A percentile compares a stretch with the other conserved stretches of the same genome.
phyloP scores from a whole-genome alignment of 1,140 invertebrate genomes.

The Drusus annulatus region DNA sequence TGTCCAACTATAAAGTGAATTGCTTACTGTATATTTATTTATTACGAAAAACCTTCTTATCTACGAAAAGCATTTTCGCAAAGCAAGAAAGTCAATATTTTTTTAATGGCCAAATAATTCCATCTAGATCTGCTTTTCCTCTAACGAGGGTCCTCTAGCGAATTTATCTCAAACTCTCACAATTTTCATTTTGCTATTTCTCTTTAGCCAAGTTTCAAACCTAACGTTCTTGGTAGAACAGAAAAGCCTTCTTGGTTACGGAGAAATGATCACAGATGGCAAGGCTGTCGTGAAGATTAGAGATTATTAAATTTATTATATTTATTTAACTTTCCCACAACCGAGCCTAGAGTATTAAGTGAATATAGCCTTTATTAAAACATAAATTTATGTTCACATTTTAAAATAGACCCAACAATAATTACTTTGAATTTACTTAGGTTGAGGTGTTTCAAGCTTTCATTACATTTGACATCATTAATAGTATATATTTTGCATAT shows the following conservation, averaged over 20 bases:
- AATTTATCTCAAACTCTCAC: not conserved
- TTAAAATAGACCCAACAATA: too few relatives aligned
- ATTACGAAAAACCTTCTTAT: too few relatives aligned
- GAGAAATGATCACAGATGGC: not conserved
- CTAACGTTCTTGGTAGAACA: not conserved
- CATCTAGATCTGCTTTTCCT: not conserved
- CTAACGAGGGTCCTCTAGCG: not conserved
- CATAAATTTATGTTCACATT: not conserved
- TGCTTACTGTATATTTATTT: too few relatives aligned
- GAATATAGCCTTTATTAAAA: not conserved
- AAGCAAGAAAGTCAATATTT: too few relatives aligned
- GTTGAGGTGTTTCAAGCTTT: too few relatives aligned
- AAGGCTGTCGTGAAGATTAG: not conserved
- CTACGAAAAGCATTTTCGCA: too few relatives aligned
- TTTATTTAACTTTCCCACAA: too few relatives aligned
- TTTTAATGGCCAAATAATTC: too few relatives aligned
- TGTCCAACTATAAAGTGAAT: too few relatives aligned
- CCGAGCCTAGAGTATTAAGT: not conserved
- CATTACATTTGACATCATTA: too few relatives aligned
- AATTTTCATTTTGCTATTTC: not conserved
- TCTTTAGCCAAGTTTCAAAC: conserved; percentile 23
- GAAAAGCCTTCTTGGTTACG: not conserved
- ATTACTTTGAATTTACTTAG: too few relatives aligned
- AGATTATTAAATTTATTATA: not conserved
- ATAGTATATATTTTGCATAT: too few relatives aligned